Base-by-base conservation (phyloP, 2,888 invertebrate genomes). In the Macaria notata region DNA sequence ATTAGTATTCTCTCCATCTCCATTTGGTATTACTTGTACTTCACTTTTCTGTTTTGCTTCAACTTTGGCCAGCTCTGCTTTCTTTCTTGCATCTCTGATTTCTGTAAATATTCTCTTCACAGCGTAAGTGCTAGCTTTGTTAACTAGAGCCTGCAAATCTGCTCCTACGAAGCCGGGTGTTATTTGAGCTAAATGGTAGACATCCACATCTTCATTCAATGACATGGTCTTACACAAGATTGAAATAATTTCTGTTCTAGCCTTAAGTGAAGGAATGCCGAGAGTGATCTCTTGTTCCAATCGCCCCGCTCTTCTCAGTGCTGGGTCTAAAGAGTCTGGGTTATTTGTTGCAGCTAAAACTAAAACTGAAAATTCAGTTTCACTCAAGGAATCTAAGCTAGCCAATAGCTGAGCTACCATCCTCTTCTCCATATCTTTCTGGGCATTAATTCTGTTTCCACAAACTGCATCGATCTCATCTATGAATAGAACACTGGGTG, bases 401-500 rank as follows among this genome's bases (percentile, higher is more conserved):
- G 96, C 94, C 39, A 98, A 88, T 54, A 99, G 84, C 83, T 99
- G 99, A 0, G 98, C 95, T 5, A 99, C 98, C 84, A 99, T 97
- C 61, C 99, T 92, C 62, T 96, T 94, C 79, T 99, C 98, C 99
- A 99, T 99, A 75, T 98, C 98, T 79, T 96, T 96, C 72, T 97
- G 96, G 3, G 98, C 98, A 71, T 95, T 95, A 56, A 97, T 95
- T 75, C 98, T 92, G 79, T 98, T 97, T 4, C 96, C 96, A 38
- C 98, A 97, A 46, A 99, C 96, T n/a, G 98, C 95, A 91, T 99
- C 99, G 60, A 99, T 97, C 90, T 99, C 98, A 87, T 99, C 99
- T 63, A 99, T 95, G 76, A 99, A 98, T 42, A 99, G 84, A 9
- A 99, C 94, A 79, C 97, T 96, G 0, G 98, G 97, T 7, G 96